Base-by-base conservation (phyloP, 2,888 invertebrate genomes). In the Apodemia hepburni region DNA sequence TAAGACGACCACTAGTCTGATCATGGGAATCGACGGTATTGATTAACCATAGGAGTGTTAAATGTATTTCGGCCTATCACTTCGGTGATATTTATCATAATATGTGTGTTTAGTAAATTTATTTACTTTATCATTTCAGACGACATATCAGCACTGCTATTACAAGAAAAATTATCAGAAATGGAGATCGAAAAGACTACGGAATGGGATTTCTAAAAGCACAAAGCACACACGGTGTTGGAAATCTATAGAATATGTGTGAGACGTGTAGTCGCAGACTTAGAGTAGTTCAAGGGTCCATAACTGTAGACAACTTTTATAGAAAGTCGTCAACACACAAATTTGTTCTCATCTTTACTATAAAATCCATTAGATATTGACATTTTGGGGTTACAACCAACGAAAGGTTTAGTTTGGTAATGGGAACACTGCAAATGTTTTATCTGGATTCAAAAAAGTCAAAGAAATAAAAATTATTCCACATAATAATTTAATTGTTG, bases 191-290 rank as follows among this genome's bases (percentile, higher is more conserved):
- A 93, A 70, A 92, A 88, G 70, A 76, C 92, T 2, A 93, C 93
- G 22, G 94, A 94, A 69, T 95, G 95, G 95, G 94, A 95, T 80
- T 95, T 95, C 81, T 93, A 88, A 80, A 65, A 58, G 60, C 47
- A 35, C 47, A 59, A 29, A 59, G 29, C 15, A 11, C 8, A 27
- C 54, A 15, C 3, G 54, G 17, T 12, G 18, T 54, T 54, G 1
- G 27, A 27, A 27, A 15, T 22, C 54, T 22, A 27, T 6, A 54
- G 15, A 45, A 15, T 15, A 45, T n/a, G 15, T 15, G 42, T n/a
- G 42, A n/a, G 42, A 45, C 54, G 15, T 3, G 15, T 27, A 27
- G 12, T 22, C 51, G 22, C 22, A 6, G 22, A 54, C 12, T 11
- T 54, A 5, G 27, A 54, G 27, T 54, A 27, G 22, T 22, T 15